Percentiles rank a stretch among this genome's conserved stretches.
These are phyloP conservation scores for Chaetorhynchus papuensis DNA, from an alignment of 2,113 vertebrate genomes.

Conservation along the genomic window DNA sequence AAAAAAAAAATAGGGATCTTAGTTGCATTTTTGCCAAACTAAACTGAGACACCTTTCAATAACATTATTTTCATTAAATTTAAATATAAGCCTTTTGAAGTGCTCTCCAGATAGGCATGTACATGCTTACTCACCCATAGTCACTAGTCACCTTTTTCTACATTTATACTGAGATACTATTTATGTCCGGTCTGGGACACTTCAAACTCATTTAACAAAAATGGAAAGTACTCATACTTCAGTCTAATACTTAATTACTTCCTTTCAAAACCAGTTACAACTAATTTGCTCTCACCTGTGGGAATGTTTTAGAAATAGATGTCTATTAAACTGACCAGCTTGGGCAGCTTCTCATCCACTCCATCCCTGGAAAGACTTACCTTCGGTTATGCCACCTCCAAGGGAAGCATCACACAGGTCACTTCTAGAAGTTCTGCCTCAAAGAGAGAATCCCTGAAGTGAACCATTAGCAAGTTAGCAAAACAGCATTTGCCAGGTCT, in stretches of 20 bases:
- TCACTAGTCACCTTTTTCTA: background rate
- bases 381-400: background rate
- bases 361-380: background rate
- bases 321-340: background rate
- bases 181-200: background rate
- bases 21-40: background rate
- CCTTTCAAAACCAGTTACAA: background rate
- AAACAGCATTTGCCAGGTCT: background rate
- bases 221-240: background rate
- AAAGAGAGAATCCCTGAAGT: background rate
- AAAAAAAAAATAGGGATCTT: background rate
- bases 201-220: background rate
- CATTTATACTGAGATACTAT: background rate
- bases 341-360: background rate
- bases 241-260: conserved; percentile 1
- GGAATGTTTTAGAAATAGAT: background rate
- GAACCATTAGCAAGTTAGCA: background rate
- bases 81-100: background rate
- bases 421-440: background rate
- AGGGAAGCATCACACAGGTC: background rate
- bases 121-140: background rate
- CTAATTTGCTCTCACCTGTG: background rate
- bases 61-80: background rate
- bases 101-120: background rate
- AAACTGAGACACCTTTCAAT: background rate